Conservation (phyloP, 2,113 vertebrate species). For the Lutjanus erythropterus region DNA sequence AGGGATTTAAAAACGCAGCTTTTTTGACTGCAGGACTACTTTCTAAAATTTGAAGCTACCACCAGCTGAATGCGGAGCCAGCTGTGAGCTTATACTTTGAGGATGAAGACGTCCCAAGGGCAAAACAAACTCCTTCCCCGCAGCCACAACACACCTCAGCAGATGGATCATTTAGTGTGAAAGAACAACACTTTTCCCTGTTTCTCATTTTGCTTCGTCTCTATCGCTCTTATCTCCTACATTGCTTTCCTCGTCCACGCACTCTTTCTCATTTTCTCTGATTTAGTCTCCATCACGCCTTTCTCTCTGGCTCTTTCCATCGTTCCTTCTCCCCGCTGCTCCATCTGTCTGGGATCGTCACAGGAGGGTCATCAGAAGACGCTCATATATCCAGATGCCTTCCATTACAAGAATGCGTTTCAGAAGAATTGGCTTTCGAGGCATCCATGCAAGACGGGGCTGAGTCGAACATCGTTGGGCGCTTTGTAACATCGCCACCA, state of each 20-base stretch:
- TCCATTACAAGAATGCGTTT: conserved; percentile 63
- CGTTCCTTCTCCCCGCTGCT: conserved; percentile 20
- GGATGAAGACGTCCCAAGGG: conserved; percentile 50
- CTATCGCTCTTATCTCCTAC: conserved; percentile 27
- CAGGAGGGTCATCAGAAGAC: conserved; percentile 53
- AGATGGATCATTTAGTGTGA: conserved; percentile 53
- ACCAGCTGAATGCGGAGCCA: conserved; percentile 36
- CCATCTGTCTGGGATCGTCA: conserved; percentile 58
- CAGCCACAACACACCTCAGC: conserved; percentile 53
- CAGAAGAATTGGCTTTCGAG: conserved; percentile 61
- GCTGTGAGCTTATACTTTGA: conserved; percentile 56
- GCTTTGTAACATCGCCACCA: conserved; percentile 40
- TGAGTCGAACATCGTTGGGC: conserved; percentile 6
- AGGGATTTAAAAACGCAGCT: conserved; percentile 8
- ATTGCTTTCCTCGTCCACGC: conserved; percentile 11
- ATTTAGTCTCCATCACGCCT: conserved; percentile 38
- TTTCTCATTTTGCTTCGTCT: conserved; percentile 33
- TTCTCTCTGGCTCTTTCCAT: conserved; percentile 8
- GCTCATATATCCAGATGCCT: conserved; percentile 69
- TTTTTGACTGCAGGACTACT: conserved; percentile 31
- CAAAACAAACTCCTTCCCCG: conserved; percentile 53
- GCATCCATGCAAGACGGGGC: conserved; percentile 24
- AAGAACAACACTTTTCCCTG: conserved; percentile 26
- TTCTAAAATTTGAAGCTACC: conserved; percentile 26
- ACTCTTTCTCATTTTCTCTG: conserved; percentile 34